Percentiles rank a stretch among this genome's conserved stretches.
Conservation (phyloP, 1,140 invertebrate species). For the Cydia splendana region DNA sequence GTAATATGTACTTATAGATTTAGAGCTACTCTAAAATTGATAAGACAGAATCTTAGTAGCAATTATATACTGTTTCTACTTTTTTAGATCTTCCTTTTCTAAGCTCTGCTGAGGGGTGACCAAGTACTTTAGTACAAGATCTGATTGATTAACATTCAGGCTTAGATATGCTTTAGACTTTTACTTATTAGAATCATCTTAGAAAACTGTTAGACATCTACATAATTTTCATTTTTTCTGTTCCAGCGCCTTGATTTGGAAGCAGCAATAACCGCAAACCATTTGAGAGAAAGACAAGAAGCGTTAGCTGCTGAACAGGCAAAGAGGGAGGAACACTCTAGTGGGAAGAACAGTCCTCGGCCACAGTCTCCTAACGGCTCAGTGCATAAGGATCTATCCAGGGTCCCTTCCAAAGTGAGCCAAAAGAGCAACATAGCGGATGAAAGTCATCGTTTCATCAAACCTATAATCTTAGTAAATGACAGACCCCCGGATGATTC, state of each 20-base stretch:
- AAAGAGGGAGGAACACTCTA: slow-evolving; percentile 55
- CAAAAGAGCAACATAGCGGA: slow-evolving; percentile 47
- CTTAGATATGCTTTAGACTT: too few species aligned
- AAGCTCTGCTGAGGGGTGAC: too few species aligned
- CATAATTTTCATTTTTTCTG: slow-evolving; percentile 15
- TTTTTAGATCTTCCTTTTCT: too few species aligned
- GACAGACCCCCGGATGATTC: slow-evolving; percentile 65
- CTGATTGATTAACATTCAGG: too few species aligned
- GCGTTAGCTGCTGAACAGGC: slow-evolving; percentile 47
- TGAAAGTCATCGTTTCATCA: slow-evolving; percentile 50
- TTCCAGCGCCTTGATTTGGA: slow-evolving; percentile 62
- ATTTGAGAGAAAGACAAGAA: slow-evolving; percentile 46
- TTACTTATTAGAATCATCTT: too few species aligned
- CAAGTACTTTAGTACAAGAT: too few species aligned
- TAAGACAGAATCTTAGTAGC: too few species aligned
- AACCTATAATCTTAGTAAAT: slow-evolving; percentile 70
- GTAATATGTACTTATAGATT: too few species aligned
- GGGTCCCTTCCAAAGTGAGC: slow-evolving; percentile 46
- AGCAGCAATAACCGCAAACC: slow-evolving; percentile 52
- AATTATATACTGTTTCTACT: too few species aligned
- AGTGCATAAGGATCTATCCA: slow-evolving; percentile 44
- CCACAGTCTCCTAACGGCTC: slow-evolving; percentile 50
- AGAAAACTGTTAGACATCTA: too few species aligned
- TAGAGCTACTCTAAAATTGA: too few species aligned
- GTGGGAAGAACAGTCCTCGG: slow-evolving; percentile 52